Evolutionary conservation across 2,113 vertebrate genomes (phyloP).

Genomic region (Tenrec ecaudatus): DNA sequence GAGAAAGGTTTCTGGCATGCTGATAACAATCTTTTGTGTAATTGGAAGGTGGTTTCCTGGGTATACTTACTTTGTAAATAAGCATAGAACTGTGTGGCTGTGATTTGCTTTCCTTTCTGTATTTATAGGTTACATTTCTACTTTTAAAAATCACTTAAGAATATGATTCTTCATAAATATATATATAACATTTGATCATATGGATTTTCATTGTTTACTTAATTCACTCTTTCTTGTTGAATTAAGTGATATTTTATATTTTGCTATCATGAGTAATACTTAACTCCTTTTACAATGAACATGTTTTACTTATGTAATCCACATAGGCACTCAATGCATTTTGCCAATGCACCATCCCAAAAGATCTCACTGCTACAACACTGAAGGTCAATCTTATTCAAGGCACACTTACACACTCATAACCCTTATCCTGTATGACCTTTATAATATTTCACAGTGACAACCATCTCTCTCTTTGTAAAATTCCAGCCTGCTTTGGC

Average conservation of each 20-base stretch:
- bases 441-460: not conserved
- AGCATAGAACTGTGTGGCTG: not conserved
- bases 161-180: not conserved
- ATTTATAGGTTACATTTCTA: constrained; percentile 15
- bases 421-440: not conserved
- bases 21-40: not conserved
- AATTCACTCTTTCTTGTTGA: not conserved
- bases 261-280: not conserved
- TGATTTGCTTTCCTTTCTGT: not conserved
- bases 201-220: not conserved
- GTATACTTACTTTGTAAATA: not conserved
- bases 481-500: not conserved
- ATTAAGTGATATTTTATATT: not conserved
- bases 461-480: not conserved
- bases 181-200: not conserved
- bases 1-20: not conserved
- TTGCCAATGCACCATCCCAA: not conserved
- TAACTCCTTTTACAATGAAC: not conserved
- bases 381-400: constrained; percentile 16
- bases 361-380: constrained; percentile 22
- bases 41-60: not conserved
- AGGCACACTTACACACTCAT: not conserved
- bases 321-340: not conserved
- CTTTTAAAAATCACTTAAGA: constrained; percentile 8
- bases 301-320: constrained; percentile 8